A percentile compares a stretch with the other conserved stretches of the same genome.
These are phyloP conservation scores for Balaenoptera acutorostrata DNA, from an alignment of 2,113 vertebrate species.

Conservation along the genomic window DNA sequence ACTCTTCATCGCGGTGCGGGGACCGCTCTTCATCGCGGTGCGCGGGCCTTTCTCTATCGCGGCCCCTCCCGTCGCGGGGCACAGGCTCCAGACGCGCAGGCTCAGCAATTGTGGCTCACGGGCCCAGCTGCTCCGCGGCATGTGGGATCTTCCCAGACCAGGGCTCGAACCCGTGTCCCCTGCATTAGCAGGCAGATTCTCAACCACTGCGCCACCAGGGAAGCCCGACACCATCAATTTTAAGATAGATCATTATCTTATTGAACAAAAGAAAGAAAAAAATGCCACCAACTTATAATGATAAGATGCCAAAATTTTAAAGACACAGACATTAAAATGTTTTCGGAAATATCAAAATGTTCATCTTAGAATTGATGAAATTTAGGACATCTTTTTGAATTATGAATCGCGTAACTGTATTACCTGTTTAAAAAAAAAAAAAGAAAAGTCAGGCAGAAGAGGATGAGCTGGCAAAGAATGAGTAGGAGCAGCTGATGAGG, in stretches of 20 bases:
- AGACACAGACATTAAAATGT: not conserved
- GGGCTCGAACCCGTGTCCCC: no score
- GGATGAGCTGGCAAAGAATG: not conserved
- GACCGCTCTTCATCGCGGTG: no score
- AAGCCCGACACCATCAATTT: not conserved
- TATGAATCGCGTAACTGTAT: not conserved
- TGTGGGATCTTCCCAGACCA: no score
- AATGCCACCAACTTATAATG: not conserved
- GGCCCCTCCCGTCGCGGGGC: no score
- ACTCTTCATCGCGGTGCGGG: no score
- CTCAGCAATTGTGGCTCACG: no score
- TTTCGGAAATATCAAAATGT: slow-evolving; percentile 20
- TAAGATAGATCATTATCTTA: slow-evolving; percentile 14
- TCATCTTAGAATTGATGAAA: not conserved
- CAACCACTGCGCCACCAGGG: no score
- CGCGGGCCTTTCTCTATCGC: no score
- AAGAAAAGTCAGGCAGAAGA: not conserved
- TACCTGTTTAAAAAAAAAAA: not conserved
- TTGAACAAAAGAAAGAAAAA: not conserved
- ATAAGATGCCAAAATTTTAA: not conserved
- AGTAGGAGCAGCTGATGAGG: not conserved
- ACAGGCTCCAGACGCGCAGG: no score
- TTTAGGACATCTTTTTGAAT: not conserved
- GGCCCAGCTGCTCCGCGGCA: no score
- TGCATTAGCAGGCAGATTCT: no score